Evolutionary conservation across 2,113 vertebrate species (phyloP).

Genomic region (Cyanoliseus patagonus): DNA sequence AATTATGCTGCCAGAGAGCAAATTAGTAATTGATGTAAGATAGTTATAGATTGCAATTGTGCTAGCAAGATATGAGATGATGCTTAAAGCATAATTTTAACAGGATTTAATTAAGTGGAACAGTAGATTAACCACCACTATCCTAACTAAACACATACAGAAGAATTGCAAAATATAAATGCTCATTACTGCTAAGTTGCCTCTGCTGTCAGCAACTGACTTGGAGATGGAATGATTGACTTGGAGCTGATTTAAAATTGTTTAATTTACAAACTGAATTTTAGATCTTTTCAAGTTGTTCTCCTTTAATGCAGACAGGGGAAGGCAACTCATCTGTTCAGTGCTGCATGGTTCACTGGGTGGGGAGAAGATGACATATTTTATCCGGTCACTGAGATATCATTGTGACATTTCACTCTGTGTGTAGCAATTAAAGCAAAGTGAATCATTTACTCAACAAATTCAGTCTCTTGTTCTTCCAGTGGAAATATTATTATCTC

Average conservation of each 20-base stretch:
- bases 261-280: background rate
- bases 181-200: background rate
- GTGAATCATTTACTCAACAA: slow-evolving; percentile 4
- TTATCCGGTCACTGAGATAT: slow-evolving; percentile 2
- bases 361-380: slow-evolving; percentile 8
- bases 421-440: slow-evolving; percentile 32
- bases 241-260: background rate
- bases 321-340: background rate
- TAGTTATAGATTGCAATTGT: background rate
- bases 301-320: background rate
- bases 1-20: background rate
- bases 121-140: background rate
- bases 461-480: slow-evolving; percentile 33
- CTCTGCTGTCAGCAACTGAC: background rate
- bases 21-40: slow-evolving; percentile 8
- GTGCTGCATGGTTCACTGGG: background rate
- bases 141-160: background rate
- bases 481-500: background rate
- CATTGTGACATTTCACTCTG: background rate
- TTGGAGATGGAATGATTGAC: background rate
- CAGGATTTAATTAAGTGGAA: slow-evolving; percentile 13
- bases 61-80: background rate
- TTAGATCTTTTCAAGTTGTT: background rate
- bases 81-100: background rate
- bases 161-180: background rate